Base-by-base conservation (phyloP, 2,888 invertebrate species). In the Pollenia amentaria region DNA sequence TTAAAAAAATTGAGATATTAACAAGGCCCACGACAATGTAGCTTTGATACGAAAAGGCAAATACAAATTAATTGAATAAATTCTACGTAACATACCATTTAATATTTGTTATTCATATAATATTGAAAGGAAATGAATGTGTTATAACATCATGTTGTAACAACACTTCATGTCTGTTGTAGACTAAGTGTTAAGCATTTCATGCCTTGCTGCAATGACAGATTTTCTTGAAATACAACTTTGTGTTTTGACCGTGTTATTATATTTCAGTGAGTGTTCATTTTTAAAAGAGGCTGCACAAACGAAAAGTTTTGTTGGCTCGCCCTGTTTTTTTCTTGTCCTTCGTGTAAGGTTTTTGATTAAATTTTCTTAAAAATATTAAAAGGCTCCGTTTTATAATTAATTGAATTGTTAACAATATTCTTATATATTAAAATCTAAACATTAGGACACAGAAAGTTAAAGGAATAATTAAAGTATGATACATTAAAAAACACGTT, bases 311-410 rank as follows among this genome's bases (percentile, higher is more conserved):
- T 78, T 84, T 84, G 83, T 75, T 85, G 83, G 69, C 79, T 87
- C 84, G 87, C 87, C 84, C 87, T 87, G 80, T 87, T 86, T 81
- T 65, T 85, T 82, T 75, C 77, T 51, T 77, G 80, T 84, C 77
- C 84, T 72, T 83, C 79, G 80, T 79, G 69, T 77, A 77, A 51
- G 73, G 69, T 77, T 67, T 60, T 73, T 78, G 60, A 84, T 55
- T 77, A 73, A 81, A 65, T 86, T 86, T 81, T 73, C 67, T 73
- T 82, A 55, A 38, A n/a, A 75, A 53, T 57, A 83, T 51, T 60
- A 77, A 73, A 65, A 40, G 72, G 60, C 55, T 38, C 57, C 11
- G 16, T 21, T 64, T 42, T n/a, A 57, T 76, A 60, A 67, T 57
- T 55, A 11, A 73, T 46, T 67, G 42, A 72, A 40, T 38, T 69